Conservation (phyloP, 2,797 vertebrate genomes). For the Euthynnus affinis region DNA sequence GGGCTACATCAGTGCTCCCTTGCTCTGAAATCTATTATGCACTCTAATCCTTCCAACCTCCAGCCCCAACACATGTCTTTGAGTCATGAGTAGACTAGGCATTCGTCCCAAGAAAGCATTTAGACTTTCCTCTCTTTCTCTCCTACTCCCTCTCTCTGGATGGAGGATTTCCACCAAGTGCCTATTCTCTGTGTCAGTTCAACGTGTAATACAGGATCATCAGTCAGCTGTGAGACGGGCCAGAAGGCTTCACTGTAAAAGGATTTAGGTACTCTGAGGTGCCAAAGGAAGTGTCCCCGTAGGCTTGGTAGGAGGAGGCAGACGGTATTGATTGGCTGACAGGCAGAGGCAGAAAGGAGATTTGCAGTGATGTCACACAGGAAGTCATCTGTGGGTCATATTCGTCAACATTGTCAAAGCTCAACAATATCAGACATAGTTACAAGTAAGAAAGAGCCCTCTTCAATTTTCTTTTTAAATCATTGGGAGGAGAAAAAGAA, state of each 20-base stretch:
- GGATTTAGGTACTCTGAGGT: constrained; percentile 71
- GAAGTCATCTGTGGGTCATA: constrained; percentile 66
- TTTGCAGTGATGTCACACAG: constrained; percentile 72
- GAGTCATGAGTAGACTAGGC: constrained; percentile 72
- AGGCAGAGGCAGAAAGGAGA: constrained; percentile 37
- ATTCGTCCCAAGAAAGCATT: constrained; percentile 71
- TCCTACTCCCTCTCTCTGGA: constrained; percentile 22
- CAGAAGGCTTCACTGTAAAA: constrained; percentile 72
- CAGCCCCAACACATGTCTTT: constrained; percentile 73
- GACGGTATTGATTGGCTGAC: constrained; percentile 63
- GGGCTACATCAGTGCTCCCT: constrained; percentile 74
- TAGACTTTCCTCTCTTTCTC: constrained; percentile 39
- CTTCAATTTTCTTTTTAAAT: constrained; percentile 69
- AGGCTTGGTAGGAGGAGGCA: constrained; percentile 50
- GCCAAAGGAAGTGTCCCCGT: constrained; percentile 64
- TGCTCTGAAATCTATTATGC: constrained; percentile 81
- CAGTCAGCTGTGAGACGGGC: constrained; percentile 71
- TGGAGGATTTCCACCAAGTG: constrained; percentile 67
- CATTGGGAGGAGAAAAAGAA: constrained; percentile 63
- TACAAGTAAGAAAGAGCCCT: constrained; percentile 26
- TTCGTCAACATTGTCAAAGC: constrained; percentile 31
- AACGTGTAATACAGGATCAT: constrained; percentile 75
- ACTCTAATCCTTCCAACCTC: constrained; percentile 78
- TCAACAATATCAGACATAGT: constrained; percentile 29
- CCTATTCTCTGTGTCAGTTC: constrained; percentile 70